phyloP scores from a whole-genome alignment of 2,797 vertebrate species.

The Pangasius sanitwongsei region DNA sequence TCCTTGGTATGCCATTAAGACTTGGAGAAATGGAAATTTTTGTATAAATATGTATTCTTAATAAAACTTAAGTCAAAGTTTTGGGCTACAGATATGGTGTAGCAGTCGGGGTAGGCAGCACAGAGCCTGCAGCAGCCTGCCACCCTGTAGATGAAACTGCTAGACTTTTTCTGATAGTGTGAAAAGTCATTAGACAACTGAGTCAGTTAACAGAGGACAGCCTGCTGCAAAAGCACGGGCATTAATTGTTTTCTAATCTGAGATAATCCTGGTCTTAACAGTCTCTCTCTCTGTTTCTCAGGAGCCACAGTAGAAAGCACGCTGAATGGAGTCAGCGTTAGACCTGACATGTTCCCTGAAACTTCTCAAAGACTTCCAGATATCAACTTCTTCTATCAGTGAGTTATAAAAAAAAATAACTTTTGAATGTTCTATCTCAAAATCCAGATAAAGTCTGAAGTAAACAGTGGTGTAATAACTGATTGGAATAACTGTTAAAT shows the following conservation, averaged over 20 bases:
- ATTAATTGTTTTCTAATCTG: conserved; percentile 2
- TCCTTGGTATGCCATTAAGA: conserved; percentile 79
- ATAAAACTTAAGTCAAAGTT: background rate
- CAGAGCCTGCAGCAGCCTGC: background rate
- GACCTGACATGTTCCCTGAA: conserved; percentile 78
- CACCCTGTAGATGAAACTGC: background rate
- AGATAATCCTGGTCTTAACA: background rate
- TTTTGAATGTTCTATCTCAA: background rate
- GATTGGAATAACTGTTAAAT: background rate
- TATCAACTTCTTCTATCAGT: conserved; percentile 94
- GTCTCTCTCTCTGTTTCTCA: conserved; percentile 53
- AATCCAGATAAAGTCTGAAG: background rate
- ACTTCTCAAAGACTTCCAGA: conserved; percentile 81
- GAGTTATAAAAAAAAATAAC: conserved; percentile 6
- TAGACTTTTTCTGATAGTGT: background rate
- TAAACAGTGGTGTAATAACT: background rate
- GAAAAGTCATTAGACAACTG: background rate
- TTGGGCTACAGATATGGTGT: background rate
- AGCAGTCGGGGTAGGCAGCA: background rate
- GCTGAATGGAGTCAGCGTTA: conserved; percentile 79
- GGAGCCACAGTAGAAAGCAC: conserved; percentile 82
- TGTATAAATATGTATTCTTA: background rate
- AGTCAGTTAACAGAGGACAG: background rate
- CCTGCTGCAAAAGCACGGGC: background rate
- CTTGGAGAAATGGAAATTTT: too few relatives aligned